Evolutionary conservation across 2,797 vertebrate species (phyloP).

Genomic region (Ispidina lecontei): DNA sequence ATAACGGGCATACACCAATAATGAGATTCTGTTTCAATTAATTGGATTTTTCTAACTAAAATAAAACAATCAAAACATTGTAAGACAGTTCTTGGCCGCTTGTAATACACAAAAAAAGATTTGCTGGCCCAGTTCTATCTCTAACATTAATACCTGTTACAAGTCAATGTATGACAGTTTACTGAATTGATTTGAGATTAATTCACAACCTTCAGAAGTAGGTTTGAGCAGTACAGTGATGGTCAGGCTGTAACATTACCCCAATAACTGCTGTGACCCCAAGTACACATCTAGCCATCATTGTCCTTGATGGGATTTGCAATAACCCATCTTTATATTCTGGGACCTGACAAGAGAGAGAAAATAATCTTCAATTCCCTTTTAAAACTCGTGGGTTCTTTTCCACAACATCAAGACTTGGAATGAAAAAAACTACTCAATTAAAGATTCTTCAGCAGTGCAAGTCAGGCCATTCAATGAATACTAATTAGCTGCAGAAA

Average conservation of each 20-base stretch:
- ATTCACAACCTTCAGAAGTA: slow-evolving; percentile 67
- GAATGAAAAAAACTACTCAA: neutral
- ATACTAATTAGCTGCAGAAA: slow-evolving; percentile 36
- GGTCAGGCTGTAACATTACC: slow-evolving; percentile 20
- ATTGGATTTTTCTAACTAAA: neutral
- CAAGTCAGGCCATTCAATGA: neutral
- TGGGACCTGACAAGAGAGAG: slow-evolving; percentile 31
- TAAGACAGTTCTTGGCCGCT: neutral
- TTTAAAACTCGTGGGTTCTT: slow-evolving; percentile 30
- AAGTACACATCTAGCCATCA: slow-evolving; percentile 42
- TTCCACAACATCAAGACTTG: slow-evolving; percentile 23
- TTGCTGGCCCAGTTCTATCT: neutral
- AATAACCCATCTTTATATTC: neutral
- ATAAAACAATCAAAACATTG: neutral
- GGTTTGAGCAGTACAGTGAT: slow-evolving; percentile 49
- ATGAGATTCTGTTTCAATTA: neutral
- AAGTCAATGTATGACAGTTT: slow-evolving; percentile 55
- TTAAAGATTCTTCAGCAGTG: neutral
- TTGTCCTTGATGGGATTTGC: slow-evolving; percentile 43
- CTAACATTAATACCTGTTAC: neutral
- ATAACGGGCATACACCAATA: neutral
- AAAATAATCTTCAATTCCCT: slow-evolving; percentile 35
- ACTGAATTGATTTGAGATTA: slow-evolving; percentile 70
- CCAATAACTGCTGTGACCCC: slow-evolving; percentile 58
- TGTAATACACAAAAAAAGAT: neutral